These are phyloP conservation scores for Bathynomus jamesi DNA, from an alignment of 1,140 invertebrate genomes.

Conservation along the genomic window DNA sequence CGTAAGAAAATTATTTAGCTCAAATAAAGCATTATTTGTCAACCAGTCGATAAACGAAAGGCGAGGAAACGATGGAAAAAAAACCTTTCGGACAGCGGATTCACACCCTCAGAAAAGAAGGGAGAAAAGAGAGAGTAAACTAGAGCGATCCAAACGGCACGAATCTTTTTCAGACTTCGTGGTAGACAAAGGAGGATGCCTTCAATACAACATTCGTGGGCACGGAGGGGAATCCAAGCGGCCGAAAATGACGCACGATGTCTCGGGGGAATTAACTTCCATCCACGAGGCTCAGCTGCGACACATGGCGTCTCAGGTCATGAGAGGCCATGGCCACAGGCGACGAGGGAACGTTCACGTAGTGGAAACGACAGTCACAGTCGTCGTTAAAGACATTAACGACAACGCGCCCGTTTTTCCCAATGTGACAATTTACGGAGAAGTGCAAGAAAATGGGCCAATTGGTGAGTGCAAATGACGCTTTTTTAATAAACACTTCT, in stretches of 20 bases:
- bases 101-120: too few relatives aligned
- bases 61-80: too few relatives aligned
- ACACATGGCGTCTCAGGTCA: background rate
- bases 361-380: conserved; percentile 7
- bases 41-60: too few relatives aligned
- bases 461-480: conserved; percentile 5
- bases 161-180: background rate
- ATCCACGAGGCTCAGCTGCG: background rate
- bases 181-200: background rate
- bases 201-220: background rate
- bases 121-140: too few relatives aligned
- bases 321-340: background rate
- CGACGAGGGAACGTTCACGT: conserved; percentile 8
- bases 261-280: background rate
- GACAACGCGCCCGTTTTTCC: conserved; percentile 18
- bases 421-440: conserved; percentile 8
- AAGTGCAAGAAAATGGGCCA: conserved; percentile 17
- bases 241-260: background rate
- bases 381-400: conserved; percentile 15
- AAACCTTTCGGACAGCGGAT: too few relatives aligned
- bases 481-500: background rate
- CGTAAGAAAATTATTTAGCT: too few relatives aligned
- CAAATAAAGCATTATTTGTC: too few relatives aligned
- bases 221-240: background rate
- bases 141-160: background rate